These are phyloP conservation scores for Sigmodon hispidus DNA, from an alignment of 2,113 vertebrate genomes.

Conservation along the genomic window DNA sequence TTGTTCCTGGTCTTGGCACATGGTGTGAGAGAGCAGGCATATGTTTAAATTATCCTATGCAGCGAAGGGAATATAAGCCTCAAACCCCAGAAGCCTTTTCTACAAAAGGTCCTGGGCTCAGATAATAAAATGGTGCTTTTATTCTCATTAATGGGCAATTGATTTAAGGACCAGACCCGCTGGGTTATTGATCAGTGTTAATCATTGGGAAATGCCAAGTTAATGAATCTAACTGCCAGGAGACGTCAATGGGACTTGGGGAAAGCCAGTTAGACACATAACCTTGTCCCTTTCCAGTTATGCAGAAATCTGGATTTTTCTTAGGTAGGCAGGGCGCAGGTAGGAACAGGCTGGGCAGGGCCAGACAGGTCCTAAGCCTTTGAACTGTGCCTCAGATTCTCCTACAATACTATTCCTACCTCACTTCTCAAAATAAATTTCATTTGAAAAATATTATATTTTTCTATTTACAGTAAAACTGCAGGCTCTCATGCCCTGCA, in stretches of 20 bases:
- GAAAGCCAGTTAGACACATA: background rate
- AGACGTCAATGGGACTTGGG: background rate
- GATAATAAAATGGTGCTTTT: conserved; percentile 73
- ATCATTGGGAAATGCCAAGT: conserved; percentile 76
- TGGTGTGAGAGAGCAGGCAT: background rate
- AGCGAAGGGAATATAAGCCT: background rate
- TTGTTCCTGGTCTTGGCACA: conserved; percentile 1
- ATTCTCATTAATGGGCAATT: conserved; percentile 75
- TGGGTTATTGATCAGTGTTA: conserved; percentile 72
- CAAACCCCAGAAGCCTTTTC: conserved; percentile 67
- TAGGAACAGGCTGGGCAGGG: background rate
- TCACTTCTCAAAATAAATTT: background rate
- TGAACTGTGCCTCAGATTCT: background rate
- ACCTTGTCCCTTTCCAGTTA: background rate
- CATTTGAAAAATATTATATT: conserved; percentile 24
- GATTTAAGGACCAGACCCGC: conserved; percentile 67
- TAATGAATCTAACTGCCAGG: conserved; percentile 76
- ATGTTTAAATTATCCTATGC: conserved; percentile 60
- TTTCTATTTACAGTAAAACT: conserved; percentile 16
- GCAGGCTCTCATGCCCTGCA: too few species aligned
- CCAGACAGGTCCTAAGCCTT: fast-evolving
- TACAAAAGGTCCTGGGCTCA: conserved; percentile 40
- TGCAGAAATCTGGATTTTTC: conserved; percentile 17
- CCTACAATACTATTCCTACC: too few species aligned
- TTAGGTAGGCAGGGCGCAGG: background rate